phyloP scores from a whole-genome alignment of 2,888 invertebrate genomes.

The Diaphora mendica region DNA sequence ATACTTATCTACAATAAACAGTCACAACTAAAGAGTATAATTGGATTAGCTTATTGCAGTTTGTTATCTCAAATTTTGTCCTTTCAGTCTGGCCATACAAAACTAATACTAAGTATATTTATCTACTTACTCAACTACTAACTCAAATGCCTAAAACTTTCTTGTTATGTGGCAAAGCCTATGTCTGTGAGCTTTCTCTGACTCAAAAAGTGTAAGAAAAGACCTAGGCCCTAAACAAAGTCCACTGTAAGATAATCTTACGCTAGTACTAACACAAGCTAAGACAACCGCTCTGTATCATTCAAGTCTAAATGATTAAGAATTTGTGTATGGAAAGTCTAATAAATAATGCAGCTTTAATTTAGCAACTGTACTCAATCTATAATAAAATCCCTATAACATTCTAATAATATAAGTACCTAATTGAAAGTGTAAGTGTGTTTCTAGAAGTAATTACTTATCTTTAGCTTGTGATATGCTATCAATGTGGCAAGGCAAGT shows the following conservation, averaged over 20 bases:
- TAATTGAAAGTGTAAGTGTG: neutral
- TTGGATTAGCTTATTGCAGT: neutral
- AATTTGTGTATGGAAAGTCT: neutral
- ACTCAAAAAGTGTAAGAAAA: too few relatives aligned
- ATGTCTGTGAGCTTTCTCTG: too few relatives aligned
- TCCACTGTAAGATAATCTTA: too few relatives aligned
- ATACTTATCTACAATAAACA: neutral
- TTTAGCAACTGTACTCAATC: neutral
- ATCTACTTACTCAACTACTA: too few relatives aligned
- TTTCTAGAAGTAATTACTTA: conserved; percentile 41
- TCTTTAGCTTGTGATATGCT: conserved; percentile 39
- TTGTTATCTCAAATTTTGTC: neutral
- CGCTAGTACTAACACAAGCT: too few relatives aligned
- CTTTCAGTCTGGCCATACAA: neutral
- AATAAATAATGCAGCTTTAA: neutral
- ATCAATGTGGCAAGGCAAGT: conserved; percentile 40
- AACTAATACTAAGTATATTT: neutral
- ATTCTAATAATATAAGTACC: neutral
- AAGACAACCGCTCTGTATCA: too few relatives aligned
- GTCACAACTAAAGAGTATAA: neutral
- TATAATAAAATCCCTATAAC: neutral
- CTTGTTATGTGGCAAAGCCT: neutral
- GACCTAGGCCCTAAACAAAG: too few relatives aligned
- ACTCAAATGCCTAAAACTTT: neutral
- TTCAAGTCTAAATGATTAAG: neutral